phyloP scores from a whole-genome alignment of 2,888 invertebrate species.

The Rhagonycha lutea region DNA sequence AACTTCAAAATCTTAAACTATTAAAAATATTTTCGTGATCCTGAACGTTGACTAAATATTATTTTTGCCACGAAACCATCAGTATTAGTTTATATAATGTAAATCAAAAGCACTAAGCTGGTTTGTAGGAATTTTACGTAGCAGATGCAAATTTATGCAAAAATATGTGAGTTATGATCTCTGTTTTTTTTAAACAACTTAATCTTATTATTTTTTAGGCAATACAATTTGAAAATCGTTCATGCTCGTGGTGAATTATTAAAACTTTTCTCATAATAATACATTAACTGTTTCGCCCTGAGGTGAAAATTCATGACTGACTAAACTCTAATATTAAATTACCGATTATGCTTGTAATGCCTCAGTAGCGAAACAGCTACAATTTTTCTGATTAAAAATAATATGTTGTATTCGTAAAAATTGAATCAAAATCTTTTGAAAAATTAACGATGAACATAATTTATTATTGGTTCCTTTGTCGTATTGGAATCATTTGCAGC shows the following conservation, averaged over 20 bases:
- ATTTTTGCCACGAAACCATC: background rate
- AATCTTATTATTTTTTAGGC: background rate
- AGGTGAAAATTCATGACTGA: too few relatives aligned
- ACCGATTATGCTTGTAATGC: too few relatives aligned
- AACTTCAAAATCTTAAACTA: background rate
- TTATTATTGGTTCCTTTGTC: too few relatives aligned
- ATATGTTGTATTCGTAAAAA: too few relatives aligned
- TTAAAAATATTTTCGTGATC: background rate
- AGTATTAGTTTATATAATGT: background rate
- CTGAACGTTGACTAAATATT: background rate
- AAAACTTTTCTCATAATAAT: background rate
- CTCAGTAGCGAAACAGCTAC: too few relatives aligned
- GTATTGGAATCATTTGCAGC: too few relatives aligned
- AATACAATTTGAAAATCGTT: background rate
- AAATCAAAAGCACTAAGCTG: background rate
- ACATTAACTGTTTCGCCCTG: background rate
- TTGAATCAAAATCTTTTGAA: too few relatives aligned
- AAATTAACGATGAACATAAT: too few relatives aligned
- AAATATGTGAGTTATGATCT: background rate
- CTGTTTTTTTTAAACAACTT: background rate
- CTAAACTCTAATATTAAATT: too few relatives aligned
- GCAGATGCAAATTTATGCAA: background rate
- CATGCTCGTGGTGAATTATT: background rate
- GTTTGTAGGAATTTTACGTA: background rate
- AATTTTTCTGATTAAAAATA: too few relatives aligned